Conservation (phyloP, 2,888 invertebrate species). For the Nomada ruficornis region DNA sequence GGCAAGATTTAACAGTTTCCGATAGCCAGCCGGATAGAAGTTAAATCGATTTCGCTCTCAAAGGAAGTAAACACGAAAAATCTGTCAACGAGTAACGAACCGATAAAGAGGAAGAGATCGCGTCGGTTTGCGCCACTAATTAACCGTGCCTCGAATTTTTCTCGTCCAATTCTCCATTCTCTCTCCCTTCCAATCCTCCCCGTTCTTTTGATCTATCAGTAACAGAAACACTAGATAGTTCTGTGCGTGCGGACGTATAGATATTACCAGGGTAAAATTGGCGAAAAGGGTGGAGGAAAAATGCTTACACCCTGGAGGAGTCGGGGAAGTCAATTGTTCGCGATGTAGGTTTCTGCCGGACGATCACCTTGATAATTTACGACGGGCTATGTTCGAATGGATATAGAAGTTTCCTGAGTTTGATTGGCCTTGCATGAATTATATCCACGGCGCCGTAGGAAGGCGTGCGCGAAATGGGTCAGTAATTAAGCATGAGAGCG, state of each 20-base stretch:
- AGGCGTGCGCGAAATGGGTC: slow-evolving; percentile 54
- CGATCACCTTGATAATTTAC: slow-evolving; percentile 51
- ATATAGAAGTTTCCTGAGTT: slow-evolving; percentile 53
- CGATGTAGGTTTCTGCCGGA: slow-evolving; percentile 17
- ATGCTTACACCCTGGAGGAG: background rate
- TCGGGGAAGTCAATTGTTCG: slow-evolving; percentile 10
- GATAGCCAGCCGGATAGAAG: background rate
- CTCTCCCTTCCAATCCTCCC: background rate
- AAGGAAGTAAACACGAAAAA: slow-evolving; percentile 31
- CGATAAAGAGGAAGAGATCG: slow-evolving; percentile 28
- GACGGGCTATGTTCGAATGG: slow-evolving; percentile 17
- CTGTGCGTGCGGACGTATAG: too few relatives aligned
- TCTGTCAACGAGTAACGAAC: slow-evolving; percentile 28
- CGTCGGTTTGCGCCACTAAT: slow-evolving; percentile 19
- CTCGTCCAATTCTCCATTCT: background rate
- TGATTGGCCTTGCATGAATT: slow-evolving; percentile 59
- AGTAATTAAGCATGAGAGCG: slow-evolving; percentile 56
- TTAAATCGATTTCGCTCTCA: slow-evolving; percentile 35
- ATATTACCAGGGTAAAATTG: too few relatives aligned
- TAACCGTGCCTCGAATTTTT: background rate
- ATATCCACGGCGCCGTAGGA: slow-evolving; percentile 26
- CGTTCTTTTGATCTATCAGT: background rate
- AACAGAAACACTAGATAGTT: too few relatives aligned
- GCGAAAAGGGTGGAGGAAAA: background rate
- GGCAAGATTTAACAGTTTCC: slow-evolving; percentile 37